A percentile compares a stretch with the other conserved stretches of the same genome.
phyloP scores from a whole-genome alignment of 2,888 invertebrate species.

The Heteropelma amictum region DNA sequence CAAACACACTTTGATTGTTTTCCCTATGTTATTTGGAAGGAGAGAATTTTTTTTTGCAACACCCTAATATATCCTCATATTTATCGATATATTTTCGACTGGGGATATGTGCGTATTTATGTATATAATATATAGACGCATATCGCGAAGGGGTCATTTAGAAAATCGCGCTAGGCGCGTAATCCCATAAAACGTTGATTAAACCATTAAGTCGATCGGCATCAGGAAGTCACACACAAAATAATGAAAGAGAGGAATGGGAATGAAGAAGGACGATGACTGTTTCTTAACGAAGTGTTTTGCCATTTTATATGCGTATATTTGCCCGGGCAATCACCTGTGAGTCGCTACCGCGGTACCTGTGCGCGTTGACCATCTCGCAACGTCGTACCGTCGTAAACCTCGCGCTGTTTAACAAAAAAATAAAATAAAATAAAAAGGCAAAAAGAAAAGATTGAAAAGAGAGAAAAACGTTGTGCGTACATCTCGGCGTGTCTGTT shows the following conservation, averaged over 20 bases:
- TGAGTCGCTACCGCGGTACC: slow-evolving; percentile 23
- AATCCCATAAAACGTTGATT: slow-evolving; percentile 62
- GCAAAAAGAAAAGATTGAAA: not conserved
- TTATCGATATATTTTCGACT: not conserved
- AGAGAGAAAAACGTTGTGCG: too few species aligned
- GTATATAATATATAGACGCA: not conserved
- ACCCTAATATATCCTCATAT: not conserved
- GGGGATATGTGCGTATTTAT: not conserved
- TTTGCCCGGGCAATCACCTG: slow-evolving; percentile 53
- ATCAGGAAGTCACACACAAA: slow-evolving; percentile 54
- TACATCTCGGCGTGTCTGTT: slow-evolving; percentile 8
- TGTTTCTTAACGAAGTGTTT: slow-evolving; percentile 56
- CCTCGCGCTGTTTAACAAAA: slow-evolving; percentile 1
- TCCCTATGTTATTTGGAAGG: too few species aligned
- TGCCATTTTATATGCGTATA: too few species aligned
- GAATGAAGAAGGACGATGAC: slow-evolving; percentile 20
- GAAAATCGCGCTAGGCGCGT: slow-evolving; percentile 41
- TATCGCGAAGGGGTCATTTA: too few species aligned
- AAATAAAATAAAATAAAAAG: not conserved
- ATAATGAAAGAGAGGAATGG: slow-evolving; percentile 40
- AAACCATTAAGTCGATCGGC: slow-evolving; percentile 61
- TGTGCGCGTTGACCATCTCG: not conserved
- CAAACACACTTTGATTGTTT: too few species aligned
- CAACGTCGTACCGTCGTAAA: slow-evolving; percentile 35
- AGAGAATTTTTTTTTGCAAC: too few species aligned